A percentile compares a stretch with the other conserved stretches of the same genome.
These are phyloP conservation scores for Lordiphosa stackelbergi DNA, from an alignment of 1,140 invertebrate genomes.

Conservation along the genomic window DNA sequence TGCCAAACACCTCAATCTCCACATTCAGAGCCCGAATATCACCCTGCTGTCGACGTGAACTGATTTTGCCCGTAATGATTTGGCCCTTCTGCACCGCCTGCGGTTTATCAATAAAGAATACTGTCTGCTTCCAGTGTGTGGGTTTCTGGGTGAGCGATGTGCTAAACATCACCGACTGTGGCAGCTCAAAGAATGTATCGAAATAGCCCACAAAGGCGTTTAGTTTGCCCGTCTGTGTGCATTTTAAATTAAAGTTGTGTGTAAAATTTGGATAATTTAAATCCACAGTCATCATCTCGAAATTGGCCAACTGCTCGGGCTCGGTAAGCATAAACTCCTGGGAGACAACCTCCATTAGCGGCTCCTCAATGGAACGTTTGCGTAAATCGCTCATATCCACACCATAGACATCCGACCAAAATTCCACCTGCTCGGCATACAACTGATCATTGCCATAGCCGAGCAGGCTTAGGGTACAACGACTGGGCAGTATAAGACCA, in stretches of 20 bases:
- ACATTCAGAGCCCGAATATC: constrained; percentile 81
- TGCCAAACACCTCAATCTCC: constrained; percentile 76
- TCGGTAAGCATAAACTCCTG: constrained; percentile 87
- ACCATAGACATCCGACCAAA: constrained; percentile 98
- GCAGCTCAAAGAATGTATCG: constrained; percentile 90
- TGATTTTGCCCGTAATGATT: constrained; percentile 81
- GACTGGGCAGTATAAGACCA: constrained; percentile 90
- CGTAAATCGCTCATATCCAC: constrained; percentile 98
- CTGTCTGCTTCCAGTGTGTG: constrained; percentile 99
- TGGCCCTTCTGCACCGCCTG: constrained; percentile 87
- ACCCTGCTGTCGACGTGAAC: constrained; percentile 80
- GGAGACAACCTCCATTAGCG: constrained; percentile 91
- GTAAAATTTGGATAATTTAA: constrained; percentile 89
- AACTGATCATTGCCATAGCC: constrained; percentile 91
- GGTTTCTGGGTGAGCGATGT: constrained; percentile 85
- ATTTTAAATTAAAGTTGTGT: constrained; percentile 86
- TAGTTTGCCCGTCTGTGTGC: constrained; percentile 84
- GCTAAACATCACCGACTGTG: constrained; percentile 82
- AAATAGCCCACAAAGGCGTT: constrained; percentile 96
- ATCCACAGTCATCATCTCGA: constrained; percentile 90
- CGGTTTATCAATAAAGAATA: constrained; percentile 89
- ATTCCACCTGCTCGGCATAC: constrained; percentile 86
- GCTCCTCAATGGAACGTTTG: constrained; percentile 91
- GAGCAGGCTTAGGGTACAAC: constrained; percentile 91
- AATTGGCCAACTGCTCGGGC: constrained; percentile 81